Evolutionary conservation across 2,113 vertebrate species (phyloP), one percentile per base, ranked within the genome.

Genomic region (Prunella himalayana): DNA sequence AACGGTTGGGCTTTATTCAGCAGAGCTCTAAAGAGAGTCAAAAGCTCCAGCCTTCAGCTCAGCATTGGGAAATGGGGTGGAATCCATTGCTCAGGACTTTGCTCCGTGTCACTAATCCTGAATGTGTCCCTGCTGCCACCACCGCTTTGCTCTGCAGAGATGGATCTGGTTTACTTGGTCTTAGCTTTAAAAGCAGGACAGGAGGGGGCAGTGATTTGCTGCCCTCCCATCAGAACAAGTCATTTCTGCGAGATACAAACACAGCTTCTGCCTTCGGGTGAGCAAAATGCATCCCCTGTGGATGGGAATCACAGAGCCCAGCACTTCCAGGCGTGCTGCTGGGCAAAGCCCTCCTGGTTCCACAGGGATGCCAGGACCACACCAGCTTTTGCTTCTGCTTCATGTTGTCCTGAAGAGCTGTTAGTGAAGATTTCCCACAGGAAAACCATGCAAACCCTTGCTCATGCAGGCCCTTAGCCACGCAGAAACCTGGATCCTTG

Each of bases 301-400:
- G 57, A 25, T 88, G 61, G 70, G 78, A 60, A 9, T 39, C 12
- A 4, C 23, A 35, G 78, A 90, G 57, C 56, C n/a, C 44, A 30
- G 45, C 70, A 51, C 70, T 41, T 50, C 60, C 0, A 7, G 78
- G 23, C 0, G 0, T 44, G 42, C 73, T 79, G 50, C 56, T 57
- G 82, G 84, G 61, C 57, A 71, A 71, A 90, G 51, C 41, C 68
- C 56, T 69, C 0, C 0, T 45, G 60, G n/a, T 49, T 82, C 37
- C 30, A 0, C 6, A 20, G 69, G 18, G 37, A 37, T 65, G 27
- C 44, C 44, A 37, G 22, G 53, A 49, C 69, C 3, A 4, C 37
- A 53, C 33, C 87, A 42, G 96, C 96, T 94, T 95, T 76, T 0
- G 81, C 95, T 96, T 95, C 81, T 77, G 91, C 95, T 97, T 83